Evolutionary conservation across 2,113 vertebrate species (phyloP), one percentile per base, ranked within the genome.

Genomic region (Rallus limicola): DNA sequence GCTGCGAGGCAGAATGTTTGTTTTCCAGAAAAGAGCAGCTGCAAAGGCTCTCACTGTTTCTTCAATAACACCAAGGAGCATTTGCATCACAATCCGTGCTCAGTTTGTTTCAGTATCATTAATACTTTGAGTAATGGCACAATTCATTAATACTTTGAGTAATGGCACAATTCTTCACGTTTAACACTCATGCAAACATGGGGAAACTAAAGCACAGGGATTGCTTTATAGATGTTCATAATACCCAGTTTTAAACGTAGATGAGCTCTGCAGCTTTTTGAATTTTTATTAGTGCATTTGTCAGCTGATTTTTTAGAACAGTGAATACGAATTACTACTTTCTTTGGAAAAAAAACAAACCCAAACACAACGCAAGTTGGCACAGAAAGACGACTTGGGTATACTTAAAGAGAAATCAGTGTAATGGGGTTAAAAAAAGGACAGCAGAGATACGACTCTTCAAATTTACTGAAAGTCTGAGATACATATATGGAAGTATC

Each of bases 11-110:
- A 96, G 53, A 92, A 86, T 81, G 59, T 85, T 94, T 86, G 86
- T 86, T 94, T 96, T 91, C 70, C 86, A 96, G 70, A 95, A 94
- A 95, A 92, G 67, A 97, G 84, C 96, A 98, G 97, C 96, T 97
- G 95, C 84, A 92, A 55, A 90, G 67, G 26, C 82, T 97, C 93
- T 96, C 92, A 75, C 80, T 94, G 55, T 96, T 97, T 96, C 77
- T 94, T 95, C 81, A 82, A 46, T 76, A 96, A 87, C 93, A 93
- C 38, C 21, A 68, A 95, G 38, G 96, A 71, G 53, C 46, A 95
- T 59, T 94, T 94, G 88, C 72, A 94, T 75, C 95, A 92, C 93
- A 95, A 79, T 75, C 83, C 95, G 82, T 83, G 77, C 85, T 90
- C 78, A 59, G n/a, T 96, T 96, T 90, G 82, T 79, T 88, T 97